Base-by-base conservation (phyloP, 2,888 invertebrate species). In the Halocaridina rubra region DNA sequence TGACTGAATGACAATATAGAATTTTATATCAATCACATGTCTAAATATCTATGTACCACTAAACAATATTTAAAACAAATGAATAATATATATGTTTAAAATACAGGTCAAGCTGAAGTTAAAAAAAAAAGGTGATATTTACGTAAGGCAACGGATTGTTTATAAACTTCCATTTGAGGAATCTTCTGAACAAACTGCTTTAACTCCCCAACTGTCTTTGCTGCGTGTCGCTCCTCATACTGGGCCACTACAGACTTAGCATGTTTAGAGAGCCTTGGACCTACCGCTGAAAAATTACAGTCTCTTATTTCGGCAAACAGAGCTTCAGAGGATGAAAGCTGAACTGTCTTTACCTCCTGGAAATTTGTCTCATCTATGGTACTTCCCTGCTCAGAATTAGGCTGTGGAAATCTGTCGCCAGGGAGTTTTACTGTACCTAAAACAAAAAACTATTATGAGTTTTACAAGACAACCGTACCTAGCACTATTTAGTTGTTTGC, bases 121-220 rank as follows among this genome's bases (percentile, higher is more conserved):
- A n/a, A n/a, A n/a, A n/a, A n/a, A n/a, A n/a, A n/a, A n/a, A n/a
- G n/a, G n/a, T n/a, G n/a, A n/a, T n/a, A 90, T 91, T 90, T 90
- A 93, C 93, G 93, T 88, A 91, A 92, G 33, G 95, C 95, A n/a
- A 97, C 92, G 0, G 96, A 96, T 90, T 95, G 94, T 90, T 97
- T 97, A 88, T 95, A 95, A 24, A 95, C 95, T 90, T 98, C 92
- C 92, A 98, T 94, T 89, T 95, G 95, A 0, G 98, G 98, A 88
- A 98, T 92, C 77, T 95, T 94, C 46, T 96, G 95, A 2, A 98
- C 98, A 91, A 98, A 97, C 90, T 96, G 94, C 90, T 97, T 97
- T 92, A 98, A 96, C 91, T 98, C 97, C 89, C 96, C 96, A n/a
- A 99, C 95, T 0, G 97, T 87, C 90, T 96, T 96, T 80, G 96